Evolutionary conservation across 2,888 invertebrate genomes (phyloP).

Genomic region (Emmelina monodactyla): DNA sequence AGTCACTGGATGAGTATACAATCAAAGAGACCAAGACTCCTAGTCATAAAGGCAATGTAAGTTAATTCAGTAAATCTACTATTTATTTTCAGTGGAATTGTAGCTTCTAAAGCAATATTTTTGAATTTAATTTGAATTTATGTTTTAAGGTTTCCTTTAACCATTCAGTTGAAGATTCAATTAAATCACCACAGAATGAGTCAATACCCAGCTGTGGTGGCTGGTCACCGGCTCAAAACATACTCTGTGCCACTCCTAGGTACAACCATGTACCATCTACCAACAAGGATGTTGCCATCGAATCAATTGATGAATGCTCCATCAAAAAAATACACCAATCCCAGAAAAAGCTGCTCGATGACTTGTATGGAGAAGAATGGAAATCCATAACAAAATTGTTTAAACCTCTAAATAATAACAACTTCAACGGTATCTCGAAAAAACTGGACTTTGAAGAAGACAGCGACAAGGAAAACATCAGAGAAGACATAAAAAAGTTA

Average conservation of each 20-base stretch:
- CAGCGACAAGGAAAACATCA: conserved; percentile 43
- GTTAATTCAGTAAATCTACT: too few species aligned
- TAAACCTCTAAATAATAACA: conserved; percentile 31
- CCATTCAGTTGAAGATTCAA: conserved; percentile 24
- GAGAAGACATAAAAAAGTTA: conserved; percentile 27
- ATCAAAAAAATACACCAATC: conserved; percentile 45
- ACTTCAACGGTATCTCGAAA: conserved; percentile 33
- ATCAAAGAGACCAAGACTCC: too few species aligned
- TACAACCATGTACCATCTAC: conserved; percentile 36
- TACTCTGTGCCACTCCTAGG: conserved; percentile 42
- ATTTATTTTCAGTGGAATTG: too few species aligned
- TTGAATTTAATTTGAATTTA: background rate
- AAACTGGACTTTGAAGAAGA: conserved; percentile 39
- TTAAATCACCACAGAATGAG: conserved; percentile 20
- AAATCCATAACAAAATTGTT: conserved; percentile 53
- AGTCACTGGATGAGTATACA: too few species aligned
- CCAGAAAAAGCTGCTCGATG: conserved; percentile 48
- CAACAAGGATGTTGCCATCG: conserved; percentile 41
- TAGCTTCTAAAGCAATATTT: too few species aligned
- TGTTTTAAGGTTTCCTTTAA: conserved; percentile 42
- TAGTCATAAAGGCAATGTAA: too few species aligned
- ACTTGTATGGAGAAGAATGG: conserved; percentile 66
- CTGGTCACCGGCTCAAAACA: conserved; percentile 52
- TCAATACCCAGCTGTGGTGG: conserved; percentile 36
- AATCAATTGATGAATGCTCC: conserved; percentile 44